Base-by-base conservation (phyloP, 2,888 invertebrate species). In the Phalangium opilio region DNA sequence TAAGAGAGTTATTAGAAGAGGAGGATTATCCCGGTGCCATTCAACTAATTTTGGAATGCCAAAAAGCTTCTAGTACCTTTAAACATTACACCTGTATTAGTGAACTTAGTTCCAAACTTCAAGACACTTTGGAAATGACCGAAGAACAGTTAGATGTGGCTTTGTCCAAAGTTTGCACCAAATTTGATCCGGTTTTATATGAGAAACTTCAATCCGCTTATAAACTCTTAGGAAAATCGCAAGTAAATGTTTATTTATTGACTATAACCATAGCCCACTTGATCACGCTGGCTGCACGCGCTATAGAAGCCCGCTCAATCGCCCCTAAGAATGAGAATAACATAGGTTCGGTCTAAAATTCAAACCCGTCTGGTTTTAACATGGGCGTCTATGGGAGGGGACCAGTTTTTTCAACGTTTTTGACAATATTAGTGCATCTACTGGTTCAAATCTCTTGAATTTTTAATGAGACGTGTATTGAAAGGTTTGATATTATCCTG, bases 21-120 rank as follows among this genome's bases (percentile, higher is more conserved):
- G 84, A 81, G 57, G 84, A 91, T 62, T 95, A 84, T 66, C 81
- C 82, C 15, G 82, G 81, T 41, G 91, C 91, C 0, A 91, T 95
- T 49, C 79, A 82, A n/a, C 69, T 95, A 20, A 75, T 93, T 46
- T 67, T 89, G 32, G 85, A 83, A 64, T 90, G 90, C 61, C 83
- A 84, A 61, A 81, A 79, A 61, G 85, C 83, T 0, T 89, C 91
- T 0, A 74, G 76, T 0, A 80, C 77, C 36, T 86, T 86, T 61
- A 79, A 79, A 59, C 85, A 93, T 62, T 95, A 83, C 60, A 77
- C 77, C n/a, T 91, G 93, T 60, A 86, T 95, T 38, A 81, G 85
- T 39, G 87, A 89, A 50, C 68, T 95, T 33, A 79, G 79, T 12
- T 77, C 79, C 12, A 82, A 91, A 61, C 68, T 95, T 0, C 87